Base-by-base conservation (phyloP, 2,888 invertebrate genomes). In the Leptinotarsa juncta region DNA sequence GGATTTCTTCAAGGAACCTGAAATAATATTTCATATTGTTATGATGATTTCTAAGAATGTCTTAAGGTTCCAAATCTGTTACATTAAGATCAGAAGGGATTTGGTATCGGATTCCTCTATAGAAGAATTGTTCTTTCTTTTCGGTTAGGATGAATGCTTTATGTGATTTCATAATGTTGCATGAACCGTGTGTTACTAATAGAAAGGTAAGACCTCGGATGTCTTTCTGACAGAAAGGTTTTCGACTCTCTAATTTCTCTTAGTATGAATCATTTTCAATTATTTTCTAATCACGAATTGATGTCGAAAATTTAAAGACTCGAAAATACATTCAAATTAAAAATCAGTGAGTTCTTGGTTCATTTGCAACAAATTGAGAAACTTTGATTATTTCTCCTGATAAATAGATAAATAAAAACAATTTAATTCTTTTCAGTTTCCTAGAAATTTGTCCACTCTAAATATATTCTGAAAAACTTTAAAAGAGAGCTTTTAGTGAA, bases 1-100 rank as follows among this genome's bases (percentile, higher is more conserved):
- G 57, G 68, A 70, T 77, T 81, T 78, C 77, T 80, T 80, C 79
- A 78, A 83, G 78, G 77, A 82, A 81, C 83, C 84, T 83, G 83
- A 83, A 85, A 85, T 84, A 85, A 85, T 85, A 86, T 85, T 83
- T 83, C 81, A 82, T 84, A 85, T 86, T 85, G 85, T 85, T 80
- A 81, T 77, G 82, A 80, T 82, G 82, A 83, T 83, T 79, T 73
- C 76, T 75, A 79, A 81, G 82, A 79, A 78, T 82, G 82, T 83
- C 83, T 82, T 81, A 80, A 78, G 73, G 77, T 82, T 80, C 80
- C 55, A 68, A 81, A 85, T 84, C 83, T 81, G 84, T 81, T 83
- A 84, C 84, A 81, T 83, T 83, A 73, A 81, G 82, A 82, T 84
- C 81, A 79, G 77, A 79, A 74, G 76, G 77, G 77, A 75, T 78